Evolutionary conservation across 2,888 invertebrate genomes (phyloP), one percentile per base, ranked within the genome.

Genomic region (Tinea semifulvella): DNA sequence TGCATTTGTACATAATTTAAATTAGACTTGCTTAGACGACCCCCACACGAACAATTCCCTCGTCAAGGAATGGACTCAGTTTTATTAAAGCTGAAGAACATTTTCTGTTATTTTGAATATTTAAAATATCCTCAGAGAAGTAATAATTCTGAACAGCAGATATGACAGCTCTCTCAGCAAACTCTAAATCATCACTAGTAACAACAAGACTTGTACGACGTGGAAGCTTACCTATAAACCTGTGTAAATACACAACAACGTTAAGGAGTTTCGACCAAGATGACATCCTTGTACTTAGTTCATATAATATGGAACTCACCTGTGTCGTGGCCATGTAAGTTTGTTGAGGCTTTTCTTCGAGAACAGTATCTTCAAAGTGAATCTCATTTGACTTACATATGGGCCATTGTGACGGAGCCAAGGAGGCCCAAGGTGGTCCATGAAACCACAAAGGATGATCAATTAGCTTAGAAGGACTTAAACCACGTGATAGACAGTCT

Each of bases 401-500:
- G 3, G 44, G 36, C 44, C 38, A 36, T n/a, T 44, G 18, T 10
- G n/a, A 2, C 8, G n/a, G 2, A 4, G 14, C 16, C 11, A 19
- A 2, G 8, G 2, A 17, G 14, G 19, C 4, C 6, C 10, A 36
- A 3, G 13, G 10, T 8, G 38, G 44, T 2, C 44, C 44, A 3
- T 3, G 8, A 7, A 36, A 36, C 44, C 44, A 44, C 8, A 44
- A 35, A 17, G 44, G 36, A 19, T 44, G 44, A n/a, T 19, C 7
- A 4, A 44, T 8, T 4, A 44, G 2, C 22, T 44, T 35, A 20
- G 20, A 2, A 3, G 44, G 36, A 4, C 13, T 39, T 13, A 27
- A 7, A 6, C 46, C 46, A 2, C 46, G 36, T 3, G 46, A 46
- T 10, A 46, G 36, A 38, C 46, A 46, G 25, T 46, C 46, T 11